Evolutionary conservation across 2,113 vertebrate species (phyloP).

Genomic region (Myotis yumanensis): DNA sequence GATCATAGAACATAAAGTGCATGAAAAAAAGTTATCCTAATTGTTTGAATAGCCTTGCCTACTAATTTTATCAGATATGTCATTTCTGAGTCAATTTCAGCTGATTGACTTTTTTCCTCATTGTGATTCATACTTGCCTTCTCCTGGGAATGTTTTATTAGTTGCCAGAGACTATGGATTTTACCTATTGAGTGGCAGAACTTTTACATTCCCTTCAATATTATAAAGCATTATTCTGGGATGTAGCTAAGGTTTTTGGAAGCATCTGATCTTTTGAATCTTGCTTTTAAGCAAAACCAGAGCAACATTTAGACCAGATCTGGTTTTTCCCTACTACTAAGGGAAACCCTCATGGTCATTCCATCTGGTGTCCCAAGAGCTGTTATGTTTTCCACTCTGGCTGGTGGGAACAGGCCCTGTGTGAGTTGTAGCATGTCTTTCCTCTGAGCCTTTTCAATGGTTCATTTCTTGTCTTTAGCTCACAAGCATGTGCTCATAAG

Average conservation of each 20-base stretch:
- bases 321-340: not conserved
- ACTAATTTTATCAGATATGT: not conserved
- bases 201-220: slow-evolving; percentile 41
- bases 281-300: not conserved
- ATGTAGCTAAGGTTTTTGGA: not conserved
- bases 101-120: not conserved
- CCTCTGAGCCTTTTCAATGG: not conserved
- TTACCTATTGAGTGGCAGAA: not conserved
- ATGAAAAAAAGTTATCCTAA: not conserved
- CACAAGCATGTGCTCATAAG: not conserved
- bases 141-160: not conserved
- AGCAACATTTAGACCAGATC: not conserved
- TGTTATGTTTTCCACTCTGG: not conserved
- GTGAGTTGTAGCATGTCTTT: not conserved
- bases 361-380: no score
- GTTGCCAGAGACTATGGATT: not conserved
- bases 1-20: not conserved
- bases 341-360: not conserved
- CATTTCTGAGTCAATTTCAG: slow-evolving; percentile 1
- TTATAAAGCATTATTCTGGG: not conserved
- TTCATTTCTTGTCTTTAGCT: not conserved
- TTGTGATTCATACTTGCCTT: slow-evolving; percentile 10
- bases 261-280: not conserved
- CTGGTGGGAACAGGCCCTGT: not conserved
- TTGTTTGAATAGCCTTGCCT: not conserved